A percentile compares a stretch with the other conserved stretches of the same genome.
These are phyloP conservation scores for Periplaneta americana DNA, from an alignment of 1,140 invertebrate genomes.

Conservation along the genomic window DNA sequence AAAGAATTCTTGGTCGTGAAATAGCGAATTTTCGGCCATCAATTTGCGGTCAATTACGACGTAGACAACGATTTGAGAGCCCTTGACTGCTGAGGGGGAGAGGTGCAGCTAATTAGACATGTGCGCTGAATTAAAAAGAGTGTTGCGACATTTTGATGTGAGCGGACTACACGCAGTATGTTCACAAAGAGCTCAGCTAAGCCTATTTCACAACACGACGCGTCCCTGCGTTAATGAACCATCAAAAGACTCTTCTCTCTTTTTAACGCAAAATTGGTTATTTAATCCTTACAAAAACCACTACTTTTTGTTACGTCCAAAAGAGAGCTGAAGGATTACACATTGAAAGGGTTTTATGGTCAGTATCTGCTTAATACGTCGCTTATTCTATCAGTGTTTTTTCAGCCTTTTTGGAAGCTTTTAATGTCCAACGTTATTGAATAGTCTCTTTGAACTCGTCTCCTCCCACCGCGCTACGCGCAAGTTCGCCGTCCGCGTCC, in stretches of 20 bases:
- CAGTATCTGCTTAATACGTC: neutral
- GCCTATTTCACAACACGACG: conserved; percentile 6
- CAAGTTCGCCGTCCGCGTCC: no score
- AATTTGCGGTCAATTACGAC: no score
- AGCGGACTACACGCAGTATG: neutral
- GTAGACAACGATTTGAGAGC: no score
- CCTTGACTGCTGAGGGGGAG: neutral
- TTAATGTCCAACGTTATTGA: neutral
- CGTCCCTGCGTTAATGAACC: neutral
- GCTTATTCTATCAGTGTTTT: neutral
- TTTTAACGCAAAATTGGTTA: conserved; percentile 10
- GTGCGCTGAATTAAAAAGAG: neutral
- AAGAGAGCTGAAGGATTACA: conserved; percentile 2
- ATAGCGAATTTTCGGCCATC: no score
- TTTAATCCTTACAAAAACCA: conserved; percentile 5
- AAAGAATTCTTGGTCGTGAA: no score
- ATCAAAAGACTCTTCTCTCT: neutral
- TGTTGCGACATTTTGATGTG: neutral
- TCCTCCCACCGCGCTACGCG: neutral
- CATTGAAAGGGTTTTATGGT: conserved; percentile 8
- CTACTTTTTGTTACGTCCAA: conserved; percentile 4
- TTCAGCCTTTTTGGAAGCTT: neutral
- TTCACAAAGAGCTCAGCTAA: neutral
- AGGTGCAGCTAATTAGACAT: neutral
- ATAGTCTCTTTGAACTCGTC: neutral